Percentiles rank a stretch among this genome's conserved stretches.
These are phyloP conservation scores for Myanophis thanlyinensis DNA, from an alignment of 2,113 vertebrate genomes.

Conservation along the genomic window DNA sequence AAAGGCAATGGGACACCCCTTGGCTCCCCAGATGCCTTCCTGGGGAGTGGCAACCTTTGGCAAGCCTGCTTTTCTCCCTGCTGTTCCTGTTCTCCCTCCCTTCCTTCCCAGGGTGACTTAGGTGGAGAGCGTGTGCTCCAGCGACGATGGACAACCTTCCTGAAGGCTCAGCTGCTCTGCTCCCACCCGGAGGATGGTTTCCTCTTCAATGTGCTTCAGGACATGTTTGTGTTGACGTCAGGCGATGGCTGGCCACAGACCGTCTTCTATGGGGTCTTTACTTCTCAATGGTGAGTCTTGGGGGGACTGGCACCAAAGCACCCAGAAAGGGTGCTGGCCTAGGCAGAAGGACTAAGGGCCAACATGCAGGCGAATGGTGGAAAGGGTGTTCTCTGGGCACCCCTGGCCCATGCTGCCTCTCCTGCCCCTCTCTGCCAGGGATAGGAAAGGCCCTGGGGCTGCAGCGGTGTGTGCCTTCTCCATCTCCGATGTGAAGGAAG, in stretches of 20 bases:
- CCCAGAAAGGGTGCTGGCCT: fast-evolving
- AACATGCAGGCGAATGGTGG: not conserved
- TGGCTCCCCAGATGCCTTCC: not conserved
- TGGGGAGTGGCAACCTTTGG: not conserved
- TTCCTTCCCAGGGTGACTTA: conserved; percentile 81
- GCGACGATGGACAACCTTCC: conserved; percentile 95
- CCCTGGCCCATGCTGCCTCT: fast-evolving
- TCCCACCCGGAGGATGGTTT: conserved; percentile 88
- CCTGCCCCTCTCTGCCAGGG: conserved; percentile 69
- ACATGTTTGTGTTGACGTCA: conserved; percentile 89
- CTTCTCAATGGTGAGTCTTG: conserved; percentile 86
- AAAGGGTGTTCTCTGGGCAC: not conserved
- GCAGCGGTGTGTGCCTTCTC: conserved; percentile 92
- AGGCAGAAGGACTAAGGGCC: not conserved
- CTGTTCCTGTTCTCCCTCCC: not conserved
- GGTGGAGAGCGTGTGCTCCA: conserved; percentile 93
- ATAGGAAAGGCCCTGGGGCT: conserved; percentile 81
- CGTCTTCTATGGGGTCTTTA: conserved; percentile 92
- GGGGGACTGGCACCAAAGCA: fast-evolving
- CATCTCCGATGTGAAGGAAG: conserved; percentile 84
- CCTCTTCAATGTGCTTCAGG: conserved; percentile 94
- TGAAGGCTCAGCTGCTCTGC: conserved; percentile 93
- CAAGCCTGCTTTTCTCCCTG: not conserved
- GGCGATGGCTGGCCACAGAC: conserved; percentile 80
- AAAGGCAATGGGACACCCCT: not conserved